Percentiles rank a stretch among this genome's conserved stretches.
Conservation (phyloP, 1,140 invertebrate genomes). For the Venustaconcha ellipsiformis region DNA sequence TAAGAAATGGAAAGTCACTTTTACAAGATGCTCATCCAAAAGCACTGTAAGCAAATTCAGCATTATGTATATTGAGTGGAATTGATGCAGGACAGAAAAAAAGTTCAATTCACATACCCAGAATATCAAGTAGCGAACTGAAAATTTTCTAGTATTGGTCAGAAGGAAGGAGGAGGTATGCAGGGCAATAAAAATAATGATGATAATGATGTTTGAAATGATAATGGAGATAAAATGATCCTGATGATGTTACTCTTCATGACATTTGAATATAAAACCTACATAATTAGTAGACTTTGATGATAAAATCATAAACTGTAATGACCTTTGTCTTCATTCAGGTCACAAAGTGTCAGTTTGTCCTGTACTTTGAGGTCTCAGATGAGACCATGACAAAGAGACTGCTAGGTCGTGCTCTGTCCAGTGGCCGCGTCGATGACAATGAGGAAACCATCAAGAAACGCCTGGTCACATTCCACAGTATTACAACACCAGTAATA, state of each 20-base stretch:
- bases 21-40: too few species aligned
- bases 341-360: slow-evolving; percentile 82
- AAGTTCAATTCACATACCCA: too few species aligned
- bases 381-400: slow-evolving; percentile 88
- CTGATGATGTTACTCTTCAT: neutral
- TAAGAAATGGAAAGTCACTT: too few species aligned
- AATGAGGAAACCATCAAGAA: slow-evolving; percentile 98
- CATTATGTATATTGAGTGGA: neutral
- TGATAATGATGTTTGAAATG: neutral
- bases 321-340: slow-evolving; percentile 56
- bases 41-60: too few species aligned
- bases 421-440: slow-evolving; percentile 96
- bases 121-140: too few species aligned
- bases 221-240: neutral
- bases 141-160: too few species aligned
- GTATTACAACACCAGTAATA: slow-evolving; percentile 91
- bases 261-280: neutral
- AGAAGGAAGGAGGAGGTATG: too few species aligned
- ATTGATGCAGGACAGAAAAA: too few species aligned
- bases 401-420: slow-evolving; percentile 86
- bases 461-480: slow-evolving; percentile 91
- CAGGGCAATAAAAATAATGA: too few species aligned
- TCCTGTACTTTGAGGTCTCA: slow-evolving; percentile 86
- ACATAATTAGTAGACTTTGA: neutral
- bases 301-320: neutral